Percentiles rank a stretch among this genome's conserved stretches.
Conservation (phyloP, 2,797 vertebrate genomes). For the Lepilemur septentrionalis region DNA sequence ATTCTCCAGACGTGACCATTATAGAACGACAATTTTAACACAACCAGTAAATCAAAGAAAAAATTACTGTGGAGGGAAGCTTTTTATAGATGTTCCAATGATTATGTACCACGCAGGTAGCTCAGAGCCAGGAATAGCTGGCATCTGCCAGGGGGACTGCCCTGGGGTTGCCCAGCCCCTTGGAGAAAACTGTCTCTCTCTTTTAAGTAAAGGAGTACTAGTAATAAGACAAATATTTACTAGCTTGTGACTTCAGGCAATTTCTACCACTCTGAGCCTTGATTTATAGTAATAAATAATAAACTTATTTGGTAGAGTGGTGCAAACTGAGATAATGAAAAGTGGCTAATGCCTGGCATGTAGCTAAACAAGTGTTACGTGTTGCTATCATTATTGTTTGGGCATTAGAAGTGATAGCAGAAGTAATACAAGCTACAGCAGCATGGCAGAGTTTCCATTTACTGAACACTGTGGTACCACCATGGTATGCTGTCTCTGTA, state of each 20-base stretch:
- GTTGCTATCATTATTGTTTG: rapidly evolving
- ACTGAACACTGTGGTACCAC: not conserved
- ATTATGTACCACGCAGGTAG: constrained; percentile 78
- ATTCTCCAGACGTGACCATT: constrained; percentile 86
- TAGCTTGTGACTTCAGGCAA: not conserved
- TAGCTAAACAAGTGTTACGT: not conserved
- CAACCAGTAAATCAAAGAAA: constrained; percentile 83
- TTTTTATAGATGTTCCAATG: constrained; percentile 81
- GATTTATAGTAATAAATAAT: not conserved
- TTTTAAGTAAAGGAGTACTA: not conserved
- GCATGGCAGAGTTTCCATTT: not conserved
- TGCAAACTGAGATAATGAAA: not conserved
- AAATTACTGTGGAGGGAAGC: constrained; percentile 71
- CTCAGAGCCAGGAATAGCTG: constrained; percentile 29
- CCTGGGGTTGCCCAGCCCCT: not conserved
- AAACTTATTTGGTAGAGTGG: not conserved
- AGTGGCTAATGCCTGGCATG: not conserved
- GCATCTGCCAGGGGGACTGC: not conserved
- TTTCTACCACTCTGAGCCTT: not conserved
- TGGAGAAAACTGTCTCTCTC: not conserved
- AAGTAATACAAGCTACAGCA: not conserved
- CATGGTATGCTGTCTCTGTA: not conserved
- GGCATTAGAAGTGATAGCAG: not conserved
- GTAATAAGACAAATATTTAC: constrained; percentile 20
- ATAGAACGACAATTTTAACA: constrained; percentile 88